Conservation (phyloP, 1,140 invertebrate species). For the Drosophila setifemur region DNA sequence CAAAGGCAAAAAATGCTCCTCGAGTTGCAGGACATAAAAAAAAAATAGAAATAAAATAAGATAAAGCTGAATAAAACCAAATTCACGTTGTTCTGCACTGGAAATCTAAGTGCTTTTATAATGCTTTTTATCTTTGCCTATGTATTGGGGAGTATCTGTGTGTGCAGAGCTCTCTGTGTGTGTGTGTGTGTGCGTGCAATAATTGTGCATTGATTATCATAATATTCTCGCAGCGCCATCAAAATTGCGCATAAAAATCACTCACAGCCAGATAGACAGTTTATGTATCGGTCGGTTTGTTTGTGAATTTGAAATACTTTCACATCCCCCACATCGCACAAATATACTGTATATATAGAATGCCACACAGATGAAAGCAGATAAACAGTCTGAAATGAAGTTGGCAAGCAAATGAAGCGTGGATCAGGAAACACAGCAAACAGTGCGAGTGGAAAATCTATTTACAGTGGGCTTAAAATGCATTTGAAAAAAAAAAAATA, state of each 20-base stretch:
- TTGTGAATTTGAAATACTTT: too few relatives aligned
- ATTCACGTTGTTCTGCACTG: slow-evolving; percentile 6
- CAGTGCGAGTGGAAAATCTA: not conserved
- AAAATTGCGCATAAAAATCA: slow-evolving; percentile 56
- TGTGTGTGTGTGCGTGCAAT: slow-evolving; percentile 32
- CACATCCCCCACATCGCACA: not conserved
- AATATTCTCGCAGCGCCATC: slow-evolving; percentile 48
- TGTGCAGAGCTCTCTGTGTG: slow-evolving; percentile 8
- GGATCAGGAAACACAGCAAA: slow-evolving; percentile 1
- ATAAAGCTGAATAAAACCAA: too few relatives aligned
- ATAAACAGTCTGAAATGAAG: not conserved
- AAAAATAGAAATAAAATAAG: slow-evolving; percentile 1
- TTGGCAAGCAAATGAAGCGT: slow-evolving; percentile 18
- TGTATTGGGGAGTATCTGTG: not conserved
- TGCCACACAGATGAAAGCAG: slow-evolving; percentile 17
- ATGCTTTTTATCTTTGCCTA: slow-evolving; percentile 3
- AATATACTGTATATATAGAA: not conserved
- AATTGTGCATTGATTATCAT: slow-evolving; percentile 73
- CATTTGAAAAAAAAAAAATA: too few relatives aligned
- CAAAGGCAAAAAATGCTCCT: slow-evolving; percentile 26
- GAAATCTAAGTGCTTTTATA: slow-evolving; percentile 8
- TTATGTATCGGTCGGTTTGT: slow-evolving; percentile 2
- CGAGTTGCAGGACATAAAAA: not conserved
- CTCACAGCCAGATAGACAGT: slow-evolving; percentile 18
- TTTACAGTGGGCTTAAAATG: not conserved